Base-by-base conservation (phyloP, 2,113 vertebrate genomes). In the Crypturellus undulatus region DNA sequence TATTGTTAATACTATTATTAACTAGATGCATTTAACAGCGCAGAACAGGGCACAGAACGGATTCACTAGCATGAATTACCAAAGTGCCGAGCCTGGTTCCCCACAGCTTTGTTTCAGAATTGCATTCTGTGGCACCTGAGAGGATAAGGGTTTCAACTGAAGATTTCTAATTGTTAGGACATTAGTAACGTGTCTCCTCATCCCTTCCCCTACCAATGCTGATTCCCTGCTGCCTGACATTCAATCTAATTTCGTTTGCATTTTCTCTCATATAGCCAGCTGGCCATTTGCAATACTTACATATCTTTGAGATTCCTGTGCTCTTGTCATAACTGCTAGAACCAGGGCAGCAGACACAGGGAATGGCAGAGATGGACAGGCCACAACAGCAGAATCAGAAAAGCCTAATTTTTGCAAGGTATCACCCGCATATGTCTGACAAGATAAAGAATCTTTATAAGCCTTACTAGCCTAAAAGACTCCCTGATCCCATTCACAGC, bases 101-200 rank as follows among this genome's bases (percentile, higher is more conserved):
- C 67, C 70, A 36, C 0, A 0, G 47, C n/a, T 78, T 84, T 3
- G 0, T 71, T 67, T 88, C 36, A 72, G 38, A 78, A 75, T 0
- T 75, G 25, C 28, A 78, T 75, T 68, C 64, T 60, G 36, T 18
- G 75, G 72, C 45, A 68, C 15, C 34, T 38, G 70, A 75, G 42
- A 52, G 17, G 12, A 79, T 20, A 24, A 85, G 52, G 89, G 49
- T 38, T 81, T 78, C 68, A 84, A 12, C 0, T 54, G 76, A 90
- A 80, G 54, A n/a, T 84, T 92, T 52, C 68, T 63, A 78, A 26
- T 4, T 73, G 32, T 49, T 90, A 42, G 26, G 84, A 47, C 18
- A 64, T 19, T n/a, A 34, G 63, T 3, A 84, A 0, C 38, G 52
- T 28, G 49, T 40, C 43, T 51, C 43, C 65, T 78, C 30, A 68